Evolutionary conservation across 2,113 vertebrate species (phyloP).

Genomic region (Bostrychus sinensis): DNA sequence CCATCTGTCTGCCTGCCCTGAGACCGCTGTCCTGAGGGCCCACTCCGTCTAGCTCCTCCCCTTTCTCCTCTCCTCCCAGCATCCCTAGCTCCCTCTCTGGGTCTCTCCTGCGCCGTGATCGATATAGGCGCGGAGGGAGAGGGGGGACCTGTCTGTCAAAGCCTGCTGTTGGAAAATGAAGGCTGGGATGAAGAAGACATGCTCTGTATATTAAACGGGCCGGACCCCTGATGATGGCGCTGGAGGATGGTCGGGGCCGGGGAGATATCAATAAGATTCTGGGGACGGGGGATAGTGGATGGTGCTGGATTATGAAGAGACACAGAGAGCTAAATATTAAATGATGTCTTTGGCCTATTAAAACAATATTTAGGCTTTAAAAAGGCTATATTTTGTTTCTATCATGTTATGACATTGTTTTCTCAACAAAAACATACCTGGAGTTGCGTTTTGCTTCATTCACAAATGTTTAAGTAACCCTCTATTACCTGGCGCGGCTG

Average conservation of each 20-base stretch:
- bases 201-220: constrained; percentile 80
- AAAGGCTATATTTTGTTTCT: too few species aligned
- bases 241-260: constrained; percentile 33
- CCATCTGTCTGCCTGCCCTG: constrained; percentile 70
- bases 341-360: too few species aligned
- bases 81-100: constrained; percentile 31
- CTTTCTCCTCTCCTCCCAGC: constrained; percentile 46
- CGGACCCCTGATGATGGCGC: constrained; percentile 60
- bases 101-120: constrained; percentile 72
- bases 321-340: background rate
- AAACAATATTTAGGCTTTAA: too few species aligned
- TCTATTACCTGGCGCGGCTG: too few species aligned
- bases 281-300: constrained; percentile 1
- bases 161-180: constrained; percentile 75
- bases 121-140: constrained; percentile 78
- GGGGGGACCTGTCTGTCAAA: constrained; percentile 78
- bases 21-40: constrained; percentile 71
- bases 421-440: too few species aligned
- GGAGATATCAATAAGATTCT: constrained; percentile 74
- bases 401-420: too few species aligned
- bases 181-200: constrained; percentile 77
- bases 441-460: too few species aligned
- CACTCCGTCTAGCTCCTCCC: constrained; percentile 57
- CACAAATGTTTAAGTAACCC: too few species aligned
- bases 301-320: background rate